Conservation (phyloP, 2,888 invertebrate genomes). For the Eulithis testata region DNA sequence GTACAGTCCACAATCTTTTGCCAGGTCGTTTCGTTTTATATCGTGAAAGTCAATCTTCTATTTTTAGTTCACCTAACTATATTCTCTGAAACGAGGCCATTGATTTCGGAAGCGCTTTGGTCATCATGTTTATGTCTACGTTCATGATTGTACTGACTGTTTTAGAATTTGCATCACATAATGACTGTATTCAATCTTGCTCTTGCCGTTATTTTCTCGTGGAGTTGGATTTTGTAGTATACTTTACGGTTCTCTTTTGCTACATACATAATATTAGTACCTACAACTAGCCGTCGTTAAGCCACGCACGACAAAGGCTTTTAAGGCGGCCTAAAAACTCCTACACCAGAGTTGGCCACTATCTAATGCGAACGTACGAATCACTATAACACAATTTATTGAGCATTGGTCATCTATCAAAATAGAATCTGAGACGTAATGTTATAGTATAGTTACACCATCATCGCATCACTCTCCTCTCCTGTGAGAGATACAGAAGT, state of each 20-base stretch:
- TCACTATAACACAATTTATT: constrained; percentile 25
- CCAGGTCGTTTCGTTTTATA: constrained; percentile 58
- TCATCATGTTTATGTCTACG: constrained; percentile 56
- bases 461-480: constrained; percentile 59
- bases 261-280: too few relatives aligned
- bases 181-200: background rate
- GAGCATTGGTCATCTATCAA: constrained; percentile 57
- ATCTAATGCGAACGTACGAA: background rate
- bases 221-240: background rate
- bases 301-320: too few relatives aligned
- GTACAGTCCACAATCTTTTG: constrained; percentile 56
- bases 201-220: constrained; percentile 2
- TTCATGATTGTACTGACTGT: constrained; percentile 43
- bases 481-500: constrained; percentile 57
- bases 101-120: constrained; percentile 52
- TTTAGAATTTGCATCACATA: constrained; percentile 25
- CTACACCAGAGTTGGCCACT: too few relatives aligned
- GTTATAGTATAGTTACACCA: constrained; percentile 63
- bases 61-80: constrained; percentile 59
- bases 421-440: constrained; percentile 61
- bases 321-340: too few relatives aligned
- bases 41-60: constrained; percentile 53
- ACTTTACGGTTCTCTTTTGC: too few relatives aligned
- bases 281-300: too few relatives aligned
- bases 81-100: constrained; percentile 64